Conservation (phyloP, 1,140 invertebrate species). For the Sinella curviseta region DNA sequence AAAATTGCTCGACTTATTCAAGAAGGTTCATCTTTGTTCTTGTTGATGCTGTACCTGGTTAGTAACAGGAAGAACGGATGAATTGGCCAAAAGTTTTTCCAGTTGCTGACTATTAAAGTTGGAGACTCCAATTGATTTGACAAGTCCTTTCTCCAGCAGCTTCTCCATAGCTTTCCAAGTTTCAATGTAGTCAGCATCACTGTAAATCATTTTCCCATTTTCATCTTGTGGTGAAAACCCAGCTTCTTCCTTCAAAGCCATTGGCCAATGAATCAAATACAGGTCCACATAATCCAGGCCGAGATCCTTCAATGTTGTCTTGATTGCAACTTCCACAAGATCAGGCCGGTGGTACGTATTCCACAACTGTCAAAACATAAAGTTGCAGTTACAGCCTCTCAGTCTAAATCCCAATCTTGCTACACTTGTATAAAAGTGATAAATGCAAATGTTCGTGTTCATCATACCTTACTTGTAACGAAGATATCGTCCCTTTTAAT, state of each 20-base stretch:
- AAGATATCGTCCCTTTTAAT: constrained; percentile 67
- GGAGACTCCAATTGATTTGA: constrained; percentile 56
- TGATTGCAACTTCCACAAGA: constrained; percentile 52
- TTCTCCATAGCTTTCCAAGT: constrained; percentile 52
- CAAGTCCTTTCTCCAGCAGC: constrained; percentile 52
- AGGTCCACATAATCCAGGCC: constrained; percentile 58
- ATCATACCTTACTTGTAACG: constrained; percentile 55
- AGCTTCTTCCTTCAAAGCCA: constrained; percentile 53
- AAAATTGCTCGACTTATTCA: no score
- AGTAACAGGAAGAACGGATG: constrained; percentile 58
- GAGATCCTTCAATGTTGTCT: constrained; percentile 54
- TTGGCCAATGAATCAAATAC: constrained; percentile 57
- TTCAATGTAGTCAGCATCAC: constrained; percentile 41
- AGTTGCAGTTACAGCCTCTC: background rate
- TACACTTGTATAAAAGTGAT: no score
- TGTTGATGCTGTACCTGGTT: constrained; percentile 56
- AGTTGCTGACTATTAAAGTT: constrained; percentile 54
- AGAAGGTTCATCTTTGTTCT: no score
- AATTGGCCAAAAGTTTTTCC: constrained; percentile 38
- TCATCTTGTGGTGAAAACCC: constrained; percentile 56
- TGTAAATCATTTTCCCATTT: constrained; percentile 56
- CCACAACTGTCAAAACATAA: constrained; percentile 65
- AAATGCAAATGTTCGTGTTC: no score
- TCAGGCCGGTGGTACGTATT: constrained; percentile 65
- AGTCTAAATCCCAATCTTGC: constrained; percentile 37